Percentiles rank a stretch among this genome's conserved stretches.
Conservation (phyloP, 2,888 invertebrate genomes). For the Cryptocheilus praepositus region DNA sequence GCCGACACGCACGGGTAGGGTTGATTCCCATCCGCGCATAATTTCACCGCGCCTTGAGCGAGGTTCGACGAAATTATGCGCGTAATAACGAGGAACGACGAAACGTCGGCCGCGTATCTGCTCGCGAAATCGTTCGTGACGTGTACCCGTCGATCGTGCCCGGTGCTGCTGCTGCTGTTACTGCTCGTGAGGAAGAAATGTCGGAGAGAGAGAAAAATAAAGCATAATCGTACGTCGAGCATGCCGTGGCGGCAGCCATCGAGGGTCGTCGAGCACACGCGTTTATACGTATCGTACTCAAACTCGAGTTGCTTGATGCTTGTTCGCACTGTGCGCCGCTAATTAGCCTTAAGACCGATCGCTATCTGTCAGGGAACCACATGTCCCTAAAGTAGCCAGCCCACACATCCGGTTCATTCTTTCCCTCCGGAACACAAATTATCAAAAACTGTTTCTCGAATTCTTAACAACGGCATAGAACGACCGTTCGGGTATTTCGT, state of each 20-base stretch:
- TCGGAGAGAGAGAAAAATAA: constrained; percentile 20
- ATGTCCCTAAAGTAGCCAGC: constrained; percentile 67
- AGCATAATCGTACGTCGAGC: constrained; percentile 3
- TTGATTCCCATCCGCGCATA: constrained; percentile 45
- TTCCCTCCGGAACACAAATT: constrained; percentile 41
- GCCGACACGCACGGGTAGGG: constrained; percentile 40
- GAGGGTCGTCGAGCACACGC: constrained; percentile 29
- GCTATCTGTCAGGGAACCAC: constrained; percentile 69
- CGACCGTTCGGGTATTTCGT: too few relatives aligned
- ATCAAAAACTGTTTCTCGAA: constrained; percentile 25
- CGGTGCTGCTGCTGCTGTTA: not conserved
- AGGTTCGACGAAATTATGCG: constrained; percentile 55
- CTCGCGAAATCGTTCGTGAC: constrained; percentile 55
- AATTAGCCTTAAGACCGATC: constrained; percentile 71
- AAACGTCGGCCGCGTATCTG: constrained; percentile 52
- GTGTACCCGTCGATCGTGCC: constrained; percentile 48
- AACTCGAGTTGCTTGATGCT: constrained; percentile 45
- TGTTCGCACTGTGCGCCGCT: constrained; percentile 68
- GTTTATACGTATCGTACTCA: constrained; percentile 36
- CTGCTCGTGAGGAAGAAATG: constrained; percentile 8
- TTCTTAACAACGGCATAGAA: constrained; percentile 28
- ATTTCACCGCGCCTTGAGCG: constrained; percentile 53
- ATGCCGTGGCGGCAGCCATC: constrained; percentile 24
- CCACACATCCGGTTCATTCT: constrained; percentile 66
- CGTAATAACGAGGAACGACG: constrained; percentile 58